phyloP scores from a whole-genome alignment of 2,888 invertebrate species.

The Drosophila subquinaria region DNA sequence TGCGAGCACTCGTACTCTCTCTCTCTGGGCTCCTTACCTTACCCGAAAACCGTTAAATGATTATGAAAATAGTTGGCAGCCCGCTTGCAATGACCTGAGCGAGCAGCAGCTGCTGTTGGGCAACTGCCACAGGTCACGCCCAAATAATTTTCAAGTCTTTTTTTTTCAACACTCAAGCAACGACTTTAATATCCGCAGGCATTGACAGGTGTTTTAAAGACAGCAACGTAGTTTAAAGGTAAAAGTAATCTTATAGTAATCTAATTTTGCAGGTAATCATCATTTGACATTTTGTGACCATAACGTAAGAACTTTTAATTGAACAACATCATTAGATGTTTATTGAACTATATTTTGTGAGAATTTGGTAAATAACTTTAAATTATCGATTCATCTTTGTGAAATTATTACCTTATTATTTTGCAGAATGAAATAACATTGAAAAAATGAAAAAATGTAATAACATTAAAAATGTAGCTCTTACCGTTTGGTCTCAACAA shows the following conservation, averaged over 20 bases:
- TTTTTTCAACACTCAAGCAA: slow-evolving; percentile 37
- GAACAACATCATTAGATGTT: too few species aligned
- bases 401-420: too few species aligned
- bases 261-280: background rate
- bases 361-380: too few species aligned
- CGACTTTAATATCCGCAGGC: slow-evolving; percentile 16
- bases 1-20: slow-evolving; percentile 7
- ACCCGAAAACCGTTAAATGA: slow-evolving; percentile 67
- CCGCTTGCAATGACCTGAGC: slow-evolving; percentile 59
- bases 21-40: slow-evolving; percentile 4
- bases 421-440: too few species aligned
- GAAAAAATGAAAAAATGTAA: too few species aligned
- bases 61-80: slow-evolving; percentile 77
- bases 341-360: too few species aligned
- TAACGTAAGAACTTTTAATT: too few species aligned
- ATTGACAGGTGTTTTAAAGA: slow-evolving; percentile 2
- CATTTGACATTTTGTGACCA: background rate
- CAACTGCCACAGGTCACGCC: slow-evolving; percentile 70
- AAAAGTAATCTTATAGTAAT: too few species aligned
- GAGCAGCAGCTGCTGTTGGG: slow-evolving; percentile 30
- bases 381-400: too few species aligned
- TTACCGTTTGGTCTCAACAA: too few species aligned
- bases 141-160: slow-evolving; percentile 65
- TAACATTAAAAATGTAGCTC: too few species aligned
- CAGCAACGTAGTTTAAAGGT: background rate